Evolutionary conservation across 2,113 vertebrate species (phyloP).

Genomic region (Notothenia rossii): DNA sequence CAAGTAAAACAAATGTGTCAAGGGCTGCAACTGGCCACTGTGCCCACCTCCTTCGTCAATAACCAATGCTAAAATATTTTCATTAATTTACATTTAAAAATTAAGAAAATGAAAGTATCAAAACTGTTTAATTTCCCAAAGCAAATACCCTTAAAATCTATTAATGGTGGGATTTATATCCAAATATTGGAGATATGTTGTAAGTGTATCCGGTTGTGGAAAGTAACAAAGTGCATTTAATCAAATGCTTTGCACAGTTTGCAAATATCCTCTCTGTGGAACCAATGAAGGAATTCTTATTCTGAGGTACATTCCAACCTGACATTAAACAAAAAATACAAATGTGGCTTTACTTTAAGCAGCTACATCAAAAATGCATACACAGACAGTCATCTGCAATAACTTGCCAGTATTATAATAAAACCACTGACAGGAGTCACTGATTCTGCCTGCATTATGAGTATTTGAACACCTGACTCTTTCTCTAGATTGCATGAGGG

Average conservation of each 20-base stretch:
- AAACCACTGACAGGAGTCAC: not conserved
- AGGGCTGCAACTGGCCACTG: not conserved
- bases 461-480: not conserved
- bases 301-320: not conserved
- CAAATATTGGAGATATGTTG: not conserved
- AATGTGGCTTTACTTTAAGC: not conserved
- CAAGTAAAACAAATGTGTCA: conserved; percentile 6
- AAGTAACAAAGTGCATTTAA: not conserved
- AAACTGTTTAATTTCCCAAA: too few relatives aligned
- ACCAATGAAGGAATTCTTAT: too few relatives aligned
- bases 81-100: too few relatives aligned
- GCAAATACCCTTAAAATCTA: not conserved
- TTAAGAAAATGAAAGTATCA: too few relatives aligned
- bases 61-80: not conserved
- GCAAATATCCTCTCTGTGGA: too few relatives aligned
- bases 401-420: not conserved
- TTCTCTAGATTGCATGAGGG: not conserved
- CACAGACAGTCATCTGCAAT: not conserved
- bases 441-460: not conserved
- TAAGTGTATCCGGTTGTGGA: not conserved
- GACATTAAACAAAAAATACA: not conserved
- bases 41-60: not conserved
- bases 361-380: not conserved
- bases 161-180: not conserved
- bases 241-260: not conserved